Conservation (phyloP, 2,113 vertebrate species). For the Actenoides lindsayi region DNA sequence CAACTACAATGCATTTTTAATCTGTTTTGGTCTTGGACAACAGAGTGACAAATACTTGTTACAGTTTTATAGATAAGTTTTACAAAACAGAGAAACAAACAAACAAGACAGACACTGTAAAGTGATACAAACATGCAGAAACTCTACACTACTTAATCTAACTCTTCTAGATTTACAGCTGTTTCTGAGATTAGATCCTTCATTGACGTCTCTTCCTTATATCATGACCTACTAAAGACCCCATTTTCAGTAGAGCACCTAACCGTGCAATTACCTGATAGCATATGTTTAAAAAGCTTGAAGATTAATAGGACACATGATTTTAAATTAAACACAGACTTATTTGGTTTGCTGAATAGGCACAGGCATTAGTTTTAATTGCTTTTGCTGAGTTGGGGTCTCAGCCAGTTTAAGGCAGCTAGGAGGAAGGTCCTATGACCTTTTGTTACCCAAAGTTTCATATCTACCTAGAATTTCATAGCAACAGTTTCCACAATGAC, state of each 20-base stretch:
- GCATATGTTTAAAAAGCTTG: not conserved
- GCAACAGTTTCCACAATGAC: not conserved
- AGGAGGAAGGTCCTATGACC: not conserved
- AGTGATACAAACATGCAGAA: not conserved
- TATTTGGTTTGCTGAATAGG: not conserved
- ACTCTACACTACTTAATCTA: not conserved
- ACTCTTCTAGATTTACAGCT: not conserved
- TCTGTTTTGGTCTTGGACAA: not conserved
- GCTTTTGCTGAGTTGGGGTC: not conserved
- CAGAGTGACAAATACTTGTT: not conserved
- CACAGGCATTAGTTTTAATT: not conserved
- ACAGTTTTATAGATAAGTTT: not conserved
- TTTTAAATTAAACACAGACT: conserved; percentile 7
- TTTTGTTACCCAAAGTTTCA: not conserved
- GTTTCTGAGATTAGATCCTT: not conserved
- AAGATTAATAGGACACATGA: not conserved
- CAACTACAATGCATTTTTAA: not conserved
- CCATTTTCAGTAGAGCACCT: not conserved
- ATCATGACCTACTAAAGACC: not conserved
- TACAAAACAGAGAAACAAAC: not conserved
- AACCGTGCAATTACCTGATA: not conserved
- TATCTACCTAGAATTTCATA: not conserved
- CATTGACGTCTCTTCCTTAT: not conserved
- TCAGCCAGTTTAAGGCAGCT: not conserved
- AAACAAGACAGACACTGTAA: not conserved